Conservation (phyloP, 2,888 invertebrate species). For the Cylindroiulus punctatus region DNA sequence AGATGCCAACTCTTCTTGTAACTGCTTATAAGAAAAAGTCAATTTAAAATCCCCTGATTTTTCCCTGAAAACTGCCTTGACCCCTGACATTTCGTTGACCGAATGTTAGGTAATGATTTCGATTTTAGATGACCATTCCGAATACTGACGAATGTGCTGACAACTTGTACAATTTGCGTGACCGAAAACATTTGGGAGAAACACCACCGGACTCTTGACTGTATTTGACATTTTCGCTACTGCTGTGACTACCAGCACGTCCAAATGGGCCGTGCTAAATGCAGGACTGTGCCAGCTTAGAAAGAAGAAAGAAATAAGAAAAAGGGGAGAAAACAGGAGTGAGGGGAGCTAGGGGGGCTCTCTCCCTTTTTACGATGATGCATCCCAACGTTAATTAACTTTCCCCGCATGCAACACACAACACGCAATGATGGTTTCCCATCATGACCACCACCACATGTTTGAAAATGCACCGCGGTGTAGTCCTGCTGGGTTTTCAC, state of each 20-base stretch:
- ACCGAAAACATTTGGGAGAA: not conserved
- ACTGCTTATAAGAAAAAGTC: no score
- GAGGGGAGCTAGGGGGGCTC: not conserved
- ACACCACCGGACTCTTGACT: not conserved
- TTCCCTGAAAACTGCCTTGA: no score
- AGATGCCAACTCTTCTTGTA: no score
- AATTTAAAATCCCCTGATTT: no score
- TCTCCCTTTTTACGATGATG: constrained; percentile 41
- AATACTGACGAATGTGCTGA: not conserved
- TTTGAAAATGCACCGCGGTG: not conserved
- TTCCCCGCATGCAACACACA: constrained; percentile 17
- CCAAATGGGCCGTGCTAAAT: not conserved
- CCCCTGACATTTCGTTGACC: no score
- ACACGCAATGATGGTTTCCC: constrained; percentile 37
- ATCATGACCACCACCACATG: constrained; percentile 33
- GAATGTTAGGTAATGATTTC: no score
- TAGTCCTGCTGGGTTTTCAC: not conserved
- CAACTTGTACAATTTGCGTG: not conserved
- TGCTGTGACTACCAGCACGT: not conserved
- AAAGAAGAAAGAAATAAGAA: constrained; percentile 21
- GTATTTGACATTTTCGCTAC: not conserved
- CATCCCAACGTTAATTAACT: constrained; percentile 38
- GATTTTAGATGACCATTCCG: not conserved
- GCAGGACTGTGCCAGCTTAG: not conserved
- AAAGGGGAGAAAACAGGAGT: not conserved